A percentile compares a stretch with the other conserved stretches of the same genome.
phyloP scores from a whole-genome alignment of 2,888 invertebrate genomes.

The Dolichopus griseipennis region DNA sequence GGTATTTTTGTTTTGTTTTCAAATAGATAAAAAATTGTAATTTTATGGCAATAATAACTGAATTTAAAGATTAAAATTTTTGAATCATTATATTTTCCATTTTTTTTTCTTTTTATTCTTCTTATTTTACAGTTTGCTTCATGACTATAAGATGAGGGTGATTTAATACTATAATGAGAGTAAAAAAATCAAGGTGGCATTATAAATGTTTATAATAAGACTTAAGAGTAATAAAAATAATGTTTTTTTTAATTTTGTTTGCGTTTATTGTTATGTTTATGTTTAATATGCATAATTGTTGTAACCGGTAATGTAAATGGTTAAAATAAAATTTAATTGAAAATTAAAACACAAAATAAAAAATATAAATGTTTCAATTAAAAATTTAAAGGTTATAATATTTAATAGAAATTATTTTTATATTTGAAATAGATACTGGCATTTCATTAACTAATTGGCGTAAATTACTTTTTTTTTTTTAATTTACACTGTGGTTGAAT shows the following conservation, averaged over 20 bases:
- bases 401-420: too few species aligned
- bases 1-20: neutral
- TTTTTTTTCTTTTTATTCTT: too few species aligned
- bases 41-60: conserved; percentile 6
- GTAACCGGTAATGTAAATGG: neutral
- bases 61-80: conserved; percentile 4
- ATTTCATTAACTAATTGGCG: too few species aligned
- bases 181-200: neutral
- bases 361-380: neutral
- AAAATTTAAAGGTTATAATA: neutral
- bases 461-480: too few species aligned
- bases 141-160: too few species aligned
- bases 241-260: neutral
- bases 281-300: neutral
- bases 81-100: neutral
- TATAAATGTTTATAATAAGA: neutral
- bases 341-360: neutral
- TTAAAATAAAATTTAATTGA: conserved; percentile 1
- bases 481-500: too few species aligned
- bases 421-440: too few species aligned
- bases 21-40: conserved; percentile 5
- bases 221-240: neutral
- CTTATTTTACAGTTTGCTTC: too few species aligned
- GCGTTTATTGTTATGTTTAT: too few species aligned
- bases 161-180: neutral